phyloP scores from a whole-genome alignment of 2,113 vertebrate genomes.

The Erythrocebus patas region DNA sequence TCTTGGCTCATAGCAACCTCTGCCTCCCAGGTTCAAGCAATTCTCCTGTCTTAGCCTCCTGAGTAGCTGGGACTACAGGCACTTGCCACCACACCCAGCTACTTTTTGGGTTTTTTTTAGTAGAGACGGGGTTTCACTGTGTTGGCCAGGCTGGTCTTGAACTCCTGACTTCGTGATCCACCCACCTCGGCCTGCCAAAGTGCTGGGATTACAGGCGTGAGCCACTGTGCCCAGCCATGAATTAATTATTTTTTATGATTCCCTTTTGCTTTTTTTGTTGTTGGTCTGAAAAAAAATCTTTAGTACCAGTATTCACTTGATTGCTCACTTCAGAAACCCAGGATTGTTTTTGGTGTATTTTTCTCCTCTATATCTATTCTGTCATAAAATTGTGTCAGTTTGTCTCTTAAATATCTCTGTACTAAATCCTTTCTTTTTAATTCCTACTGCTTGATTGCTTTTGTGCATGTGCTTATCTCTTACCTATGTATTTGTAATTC shows the following conservation, averaged over 20 bases:
- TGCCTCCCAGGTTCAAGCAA: too few relatives aligned
- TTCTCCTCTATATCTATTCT: neutral
- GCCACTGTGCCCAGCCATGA: neutral
- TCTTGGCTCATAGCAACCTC: too few relatives aligned
- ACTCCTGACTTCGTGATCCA: too few relatives aligned
- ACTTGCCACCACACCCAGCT: too few relatives aligned
- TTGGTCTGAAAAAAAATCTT: neutral
- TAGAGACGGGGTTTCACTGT: too few relatives aligned
- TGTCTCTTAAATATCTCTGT: neutral
- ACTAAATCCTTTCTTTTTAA: neutral
- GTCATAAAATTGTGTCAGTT: neutral
- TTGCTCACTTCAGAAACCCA: neutral
- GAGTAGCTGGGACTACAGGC: too few relatives aligned
- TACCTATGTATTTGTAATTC: neutral
- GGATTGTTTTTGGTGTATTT: neutral
- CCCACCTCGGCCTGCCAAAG: too few relatives aligned
- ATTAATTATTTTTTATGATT: constrained; percentile 3
- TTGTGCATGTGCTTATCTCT: neutral
- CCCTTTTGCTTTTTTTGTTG: neutral
- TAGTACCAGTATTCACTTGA: neutral
- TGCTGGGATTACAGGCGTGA: too few relatives aligned
- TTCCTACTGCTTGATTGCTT: neutral
- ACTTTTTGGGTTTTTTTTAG: too few relatives aligned
- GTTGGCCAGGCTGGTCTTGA: too few relatives aligned
- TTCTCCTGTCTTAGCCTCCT: too few relatives aligned